Base-by-base conservation (phyloP, 2,113 vertebrate species). In the Scomber scombrus region DNA sequence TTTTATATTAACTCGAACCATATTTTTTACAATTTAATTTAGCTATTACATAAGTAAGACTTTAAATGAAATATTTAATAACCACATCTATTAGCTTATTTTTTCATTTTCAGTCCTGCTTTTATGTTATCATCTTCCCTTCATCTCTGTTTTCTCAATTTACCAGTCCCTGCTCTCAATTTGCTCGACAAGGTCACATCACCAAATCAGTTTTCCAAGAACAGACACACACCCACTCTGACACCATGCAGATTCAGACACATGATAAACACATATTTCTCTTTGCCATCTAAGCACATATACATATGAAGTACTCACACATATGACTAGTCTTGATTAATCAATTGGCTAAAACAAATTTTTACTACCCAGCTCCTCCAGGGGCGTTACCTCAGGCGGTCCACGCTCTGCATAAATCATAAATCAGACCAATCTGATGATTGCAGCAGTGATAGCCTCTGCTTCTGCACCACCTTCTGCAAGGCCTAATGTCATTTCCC, bases 331-430 rank as follows among this genome's bases (percentile, higher is more conserved):
- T 71, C 72, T 78, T 90, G 91, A 94, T 94, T 93, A 94, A 95
- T 95, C 92, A 95, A 93, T 94, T 89, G 88, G 79, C 90, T 94
- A 92, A 95, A 95, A 93, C 89, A 85, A 88, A 88, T 92, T 93
- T 94, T 95, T 94, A 92, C 91, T 90, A 69, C 87, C 83, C 49
- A 13, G 64, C 60, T 52, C 80, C 85, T 77, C 81, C 66, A 71
- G 91, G 91, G 90, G 84, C 79, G 76, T 92, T 86, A 86, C 91
- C 84, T 90, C 69, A 70, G 83, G 85, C 73, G 6, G 40, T 66
- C 29, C 71, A 64, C 26, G 31, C 71, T 89, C 84, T 85, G 90
- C 88, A 91, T 90, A 90, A 91, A 93, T 93, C 92, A 94, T 94
- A 93, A 93, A 94, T 95, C 93, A 93, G 71, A 86, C 71, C 90